phyloP scores from a whole-genome alignment of 2,113 vertebrate genomes.

The Serinus canaria region DNA sequence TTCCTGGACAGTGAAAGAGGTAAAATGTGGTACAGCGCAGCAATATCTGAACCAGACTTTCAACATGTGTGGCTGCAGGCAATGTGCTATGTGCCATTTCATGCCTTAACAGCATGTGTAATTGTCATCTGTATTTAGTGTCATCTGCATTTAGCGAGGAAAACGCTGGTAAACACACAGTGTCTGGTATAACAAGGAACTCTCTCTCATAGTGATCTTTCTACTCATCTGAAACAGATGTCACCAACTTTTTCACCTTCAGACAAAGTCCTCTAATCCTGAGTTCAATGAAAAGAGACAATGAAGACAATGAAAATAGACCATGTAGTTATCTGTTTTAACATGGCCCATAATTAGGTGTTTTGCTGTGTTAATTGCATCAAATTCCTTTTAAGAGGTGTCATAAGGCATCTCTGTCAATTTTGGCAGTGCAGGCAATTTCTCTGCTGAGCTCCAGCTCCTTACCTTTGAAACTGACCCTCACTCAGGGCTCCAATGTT shows the following conservation, averaged over 20 bases:
- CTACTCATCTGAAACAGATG: background rate
- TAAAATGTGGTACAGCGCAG: background rate
- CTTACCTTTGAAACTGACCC: background rate
- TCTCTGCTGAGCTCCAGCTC: background rate
- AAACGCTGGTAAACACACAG: background rate
- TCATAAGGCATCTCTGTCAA: background rate
- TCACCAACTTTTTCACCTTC: background rate
- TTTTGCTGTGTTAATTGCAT: background rate
- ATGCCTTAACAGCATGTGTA: rapidly evolving
- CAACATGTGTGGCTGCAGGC: background rate
- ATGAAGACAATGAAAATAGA: background rate
- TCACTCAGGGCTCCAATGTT: background rate
- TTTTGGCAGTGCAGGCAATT: background rate
- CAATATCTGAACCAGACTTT: background rate
- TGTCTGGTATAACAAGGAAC: background rate
- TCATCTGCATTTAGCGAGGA: background rate
- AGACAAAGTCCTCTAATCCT: background rate
- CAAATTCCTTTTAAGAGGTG: background rate
- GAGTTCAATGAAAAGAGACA: background rate
- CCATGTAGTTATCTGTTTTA: background rate
- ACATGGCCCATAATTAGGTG: background rate
- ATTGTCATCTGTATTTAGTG: background rate
- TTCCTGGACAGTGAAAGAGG: background rate
- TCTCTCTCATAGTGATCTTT: background rate
- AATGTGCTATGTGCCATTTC: background rate